phyloP scores from a whole-genome alignment of 2,113 vertebrate genomes.

The Cinclus cinclus region DNA sequence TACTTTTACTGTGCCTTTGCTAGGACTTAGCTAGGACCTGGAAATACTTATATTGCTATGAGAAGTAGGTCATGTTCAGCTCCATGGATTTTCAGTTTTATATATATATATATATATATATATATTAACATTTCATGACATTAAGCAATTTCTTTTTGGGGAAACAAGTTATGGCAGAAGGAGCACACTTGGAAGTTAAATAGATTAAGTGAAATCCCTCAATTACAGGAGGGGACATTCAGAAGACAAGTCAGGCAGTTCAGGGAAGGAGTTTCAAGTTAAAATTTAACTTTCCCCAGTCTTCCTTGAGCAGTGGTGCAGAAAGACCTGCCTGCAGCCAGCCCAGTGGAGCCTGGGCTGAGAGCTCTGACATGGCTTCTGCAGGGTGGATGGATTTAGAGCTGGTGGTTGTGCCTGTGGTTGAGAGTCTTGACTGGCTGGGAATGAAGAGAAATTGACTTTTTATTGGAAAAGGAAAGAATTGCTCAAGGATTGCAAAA shows the following conservation, averaged over 20 bases:
- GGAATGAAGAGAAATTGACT: slow-evolving; percentile 38
- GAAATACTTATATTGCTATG: background rate
- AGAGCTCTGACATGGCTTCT: background rate
- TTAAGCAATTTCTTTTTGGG: background rate
- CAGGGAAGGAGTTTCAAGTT: background rate
- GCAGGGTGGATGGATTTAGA: background rate
- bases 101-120: background rate
- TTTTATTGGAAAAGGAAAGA: slow-evolving; percentile 28
- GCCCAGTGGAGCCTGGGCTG: background rate
- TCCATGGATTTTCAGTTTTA: background rate
- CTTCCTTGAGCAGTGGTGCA: background rate
- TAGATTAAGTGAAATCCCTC: background rate
- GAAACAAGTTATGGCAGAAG: background rate
- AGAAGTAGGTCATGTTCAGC: background rate
- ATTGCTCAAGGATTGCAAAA: slow-evolving; percentile 39
- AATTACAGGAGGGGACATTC: background rate
- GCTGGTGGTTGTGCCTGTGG: slow-evolving; percentile 24
- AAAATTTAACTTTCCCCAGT: background rate
- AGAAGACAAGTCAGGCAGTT: background rate
- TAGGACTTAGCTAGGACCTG: background rate
- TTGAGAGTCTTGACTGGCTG: background rate
- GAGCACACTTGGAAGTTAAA: background rate
- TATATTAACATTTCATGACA: background rate
- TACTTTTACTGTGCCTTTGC: background rate
- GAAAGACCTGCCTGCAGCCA: background rate